phyloP scores from a whole-genome alignment of 2,797 vertebrate genomes.

The Xerus rutilus region DNA sequence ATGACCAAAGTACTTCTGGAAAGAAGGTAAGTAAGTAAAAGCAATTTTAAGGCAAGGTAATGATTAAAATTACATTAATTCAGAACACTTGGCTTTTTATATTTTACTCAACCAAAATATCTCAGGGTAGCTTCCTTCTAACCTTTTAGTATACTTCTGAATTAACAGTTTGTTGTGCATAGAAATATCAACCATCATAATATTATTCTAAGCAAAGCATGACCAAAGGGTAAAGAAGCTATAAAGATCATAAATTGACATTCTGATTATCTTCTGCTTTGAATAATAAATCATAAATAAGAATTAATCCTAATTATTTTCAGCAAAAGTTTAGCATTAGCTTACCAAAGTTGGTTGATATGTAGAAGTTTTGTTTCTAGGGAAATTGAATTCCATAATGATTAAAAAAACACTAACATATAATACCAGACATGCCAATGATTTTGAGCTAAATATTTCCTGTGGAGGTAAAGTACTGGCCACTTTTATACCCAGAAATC shows the following conservation, averaged over 20 bases:
- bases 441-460: not conserved
- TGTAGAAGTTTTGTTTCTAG: not conserved
- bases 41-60: not conserved
- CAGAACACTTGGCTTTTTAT: not conserved
- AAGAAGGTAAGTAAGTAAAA: constrained; percentile 89
- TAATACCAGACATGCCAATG: not conserved
- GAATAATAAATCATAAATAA: constrained; percentile 15
- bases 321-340: not conserved
- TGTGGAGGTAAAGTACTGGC: not conserved
- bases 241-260: not conserved
- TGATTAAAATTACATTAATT: not conserved
- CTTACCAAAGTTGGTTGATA: not conserved
- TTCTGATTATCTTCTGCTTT: constrained; percentile 33
- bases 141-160: not conserved
- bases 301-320: constrained; percentile 45
- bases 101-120: not conserved
- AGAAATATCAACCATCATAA: not conserved
- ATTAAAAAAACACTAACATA: constrained; percentile 34
- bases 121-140: not conserved
- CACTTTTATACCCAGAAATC: constrained; percentile 45
- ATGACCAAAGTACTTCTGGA: constrained; percentile 94
- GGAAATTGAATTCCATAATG: constrained; percentile 24
- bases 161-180: not conserved
- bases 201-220: constrained; percentile 30
- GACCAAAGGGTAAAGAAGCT: not conserved